These are phyloP conservation scores for Podarcis cretensis DNA, from an alignment of 2,113 vertebrate species.

Conservation along the genomic window DNA sequence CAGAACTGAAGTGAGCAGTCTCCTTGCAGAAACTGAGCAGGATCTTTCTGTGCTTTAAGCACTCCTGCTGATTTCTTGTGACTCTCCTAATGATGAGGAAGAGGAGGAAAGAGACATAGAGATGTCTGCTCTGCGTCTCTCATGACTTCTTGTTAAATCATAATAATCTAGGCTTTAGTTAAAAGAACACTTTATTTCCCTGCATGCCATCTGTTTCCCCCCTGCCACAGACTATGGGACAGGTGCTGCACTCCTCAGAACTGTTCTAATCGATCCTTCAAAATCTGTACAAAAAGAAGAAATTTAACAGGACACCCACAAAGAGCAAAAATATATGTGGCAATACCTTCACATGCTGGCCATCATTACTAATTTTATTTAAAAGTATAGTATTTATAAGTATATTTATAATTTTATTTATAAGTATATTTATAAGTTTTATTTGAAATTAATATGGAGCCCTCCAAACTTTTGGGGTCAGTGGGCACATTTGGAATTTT, in stretches of 20 bases:
- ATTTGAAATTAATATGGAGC: not conserved
- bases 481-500: no score
- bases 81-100: not conserved
- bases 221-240: not conserved
- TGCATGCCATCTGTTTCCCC: not conserved
- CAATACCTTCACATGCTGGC: not conserved
- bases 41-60: no score
- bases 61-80: no score
- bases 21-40: no score
- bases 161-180: not conserved
- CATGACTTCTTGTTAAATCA: not conserved
- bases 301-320: not conserved
- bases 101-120: not conserved
- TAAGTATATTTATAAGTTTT: not conserved
- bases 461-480: no score
- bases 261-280: not conserved
- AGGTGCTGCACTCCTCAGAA: not conserved
- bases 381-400: not conserved
- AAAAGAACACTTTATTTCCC: not conserved
- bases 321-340: not conserved
- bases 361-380: not conserved
- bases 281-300: not conserved
- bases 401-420: not conserved
- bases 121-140: not conserved
- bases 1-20: not conserved